Evolutionary conservation across 2,797 vertebrate genomes (phyloP).

Genomic region (Avahi laniger): DNA sequence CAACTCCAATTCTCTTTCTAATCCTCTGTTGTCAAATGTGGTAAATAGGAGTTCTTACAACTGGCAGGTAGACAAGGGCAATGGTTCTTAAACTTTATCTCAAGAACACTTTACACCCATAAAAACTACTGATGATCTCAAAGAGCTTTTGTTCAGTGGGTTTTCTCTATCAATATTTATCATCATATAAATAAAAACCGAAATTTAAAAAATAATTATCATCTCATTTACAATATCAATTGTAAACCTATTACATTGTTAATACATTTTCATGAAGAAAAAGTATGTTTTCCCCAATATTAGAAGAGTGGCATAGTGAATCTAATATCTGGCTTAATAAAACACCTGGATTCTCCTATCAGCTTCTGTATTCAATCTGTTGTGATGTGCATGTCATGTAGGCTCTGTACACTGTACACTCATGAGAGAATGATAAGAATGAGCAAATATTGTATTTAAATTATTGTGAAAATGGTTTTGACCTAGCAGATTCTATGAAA

Average conservation of each 20-base stretch:
- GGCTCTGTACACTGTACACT: neutral
- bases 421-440: neutral
- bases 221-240: neutral
- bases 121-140: neutral
- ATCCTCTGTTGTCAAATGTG: neutral
- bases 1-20: slow-evolving; percentile 1
- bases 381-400: neutral
- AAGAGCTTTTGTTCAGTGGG: slow-evolving; percentile 3
- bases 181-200: neutral
- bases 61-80: neutral
- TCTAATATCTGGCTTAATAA: neutral
- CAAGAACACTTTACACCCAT: neutral
- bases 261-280: slow-evolving; percentile 9
- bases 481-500: neutral
- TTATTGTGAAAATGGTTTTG: neutral
- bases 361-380: neutral
- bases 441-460: neutral
- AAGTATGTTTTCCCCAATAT: neutral
- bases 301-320: neutral
- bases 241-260: neutral
- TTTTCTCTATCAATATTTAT: neutral
- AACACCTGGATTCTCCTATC: neutral
- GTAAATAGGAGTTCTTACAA: neutral
- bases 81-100: neutral
- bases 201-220: slow-evolving; percentile 13